Percentiles rank a stretch among this genome's conserved stretches.
These are phyloP conservation scores for Dynastes tityus DNA, from an alignment of 2,888 invertebrate genomes.

Conservation along the genomic window DNA sequence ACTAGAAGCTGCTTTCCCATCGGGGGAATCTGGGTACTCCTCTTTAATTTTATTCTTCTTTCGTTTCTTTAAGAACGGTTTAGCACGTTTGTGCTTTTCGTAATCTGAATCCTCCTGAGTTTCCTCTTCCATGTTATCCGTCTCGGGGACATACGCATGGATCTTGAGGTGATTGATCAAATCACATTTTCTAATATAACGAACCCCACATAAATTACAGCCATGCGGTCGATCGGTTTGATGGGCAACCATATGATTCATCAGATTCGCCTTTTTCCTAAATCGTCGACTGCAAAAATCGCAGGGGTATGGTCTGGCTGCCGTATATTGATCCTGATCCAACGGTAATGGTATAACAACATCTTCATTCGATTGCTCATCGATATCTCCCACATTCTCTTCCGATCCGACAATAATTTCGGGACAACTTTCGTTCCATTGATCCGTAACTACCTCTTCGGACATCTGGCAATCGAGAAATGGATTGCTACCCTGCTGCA, in stretches of 20 bases:
- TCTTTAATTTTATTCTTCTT: constrained; percentile 66
- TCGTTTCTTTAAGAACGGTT: constrained; percentile 58
- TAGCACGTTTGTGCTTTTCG: constrained; percentile 66
- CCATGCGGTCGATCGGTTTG: constrained; percentile 88
- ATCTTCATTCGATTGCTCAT: constrained; percentile 75
- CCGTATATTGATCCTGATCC: constrained; percentile 85
- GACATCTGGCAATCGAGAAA: constrained; percentile 67
- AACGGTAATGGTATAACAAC: constrained; percentile 84
- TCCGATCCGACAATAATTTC: constrained; percentile 77
- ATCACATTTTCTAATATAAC: constrained; percentile 85
- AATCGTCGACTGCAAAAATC: constrained; percentile 90
- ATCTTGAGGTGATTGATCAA: constrained; percentile 88
- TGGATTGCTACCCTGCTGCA: constrained; percentile 61
- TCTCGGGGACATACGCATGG: constrained; percentile 84
- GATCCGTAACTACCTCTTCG: constrained; percentile 84
- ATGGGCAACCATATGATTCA: constrained; percentile 91
- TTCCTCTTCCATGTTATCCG: constrained; percentile 72
- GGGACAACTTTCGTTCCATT: constrained; percentile 83
- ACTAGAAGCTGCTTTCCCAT: constrained; percentile 63
- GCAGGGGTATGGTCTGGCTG: constrained; percentile 86
- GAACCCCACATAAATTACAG: constrained; percentile 87
- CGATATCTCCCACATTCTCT: constrained; percentile 69
- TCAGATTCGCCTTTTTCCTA: constrained; percentile 86
- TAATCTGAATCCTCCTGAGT: constrained; percentile 70
- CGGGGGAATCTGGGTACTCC: constrained; percentile 60